phyloP scores from a whole-genome alignment of 1,140 invertebrate genomes.

The Microplitis demolitor region DNA sequence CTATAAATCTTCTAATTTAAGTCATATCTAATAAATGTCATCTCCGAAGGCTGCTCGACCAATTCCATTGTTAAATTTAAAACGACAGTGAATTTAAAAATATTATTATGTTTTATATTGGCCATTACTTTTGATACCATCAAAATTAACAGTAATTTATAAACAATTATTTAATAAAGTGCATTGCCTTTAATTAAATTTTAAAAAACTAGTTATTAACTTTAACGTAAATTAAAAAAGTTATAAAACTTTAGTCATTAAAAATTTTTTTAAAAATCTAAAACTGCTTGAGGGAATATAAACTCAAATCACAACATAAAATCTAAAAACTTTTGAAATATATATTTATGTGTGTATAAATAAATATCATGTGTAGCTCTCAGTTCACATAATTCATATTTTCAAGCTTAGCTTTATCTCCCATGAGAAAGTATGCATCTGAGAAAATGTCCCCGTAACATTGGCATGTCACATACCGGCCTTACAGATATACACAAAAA shows the following conservation, averaged over 20 bases:
- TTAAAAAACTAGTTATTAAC: too few species aligned
- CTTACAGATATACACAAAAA: not conserved
- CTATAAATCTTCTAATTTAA: not conserved
- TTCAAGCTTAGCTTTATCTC: not conserved
- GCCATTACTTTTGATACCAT: not conserved
- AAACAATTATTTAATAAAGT: too few species aligned
- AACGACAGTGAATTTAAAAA: too few species aligned
- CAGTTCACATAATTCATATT: constrained; percentile 5
- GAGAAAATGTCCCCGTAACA: not conserved
- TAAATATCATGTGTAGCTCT: not conserved
- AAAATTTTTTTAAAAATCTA: too few species aligned
- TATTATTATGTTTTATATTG: not conserved
- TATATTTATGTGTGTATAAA: not conserved
- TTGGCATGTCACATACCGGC: not conserved
- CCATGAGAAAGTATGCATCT: not conserved
- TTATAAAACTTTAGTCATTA: too few species aligned
- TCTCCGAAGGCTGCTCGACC: not conserved
- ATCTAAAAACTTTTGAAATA: not conserved
- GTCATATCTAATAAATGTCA: not conserved
- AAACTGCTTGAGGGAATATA: too few species aligned
- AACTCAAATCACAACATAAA: too few species aligned
- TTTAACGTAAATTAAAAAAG: too few species aligned
- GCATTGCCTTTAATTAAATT: too few species aligned
- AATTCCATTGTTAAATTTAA: too few species aligned
- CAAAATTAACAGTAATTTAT: not conserved